A percentile compares a stretch with the other conserved stretches of the same genome.
These are phyloP conservation scores for Macropodus opercularis DNA, from an alignment of 2,797 vertebrate species.

Conservation along the genomic window DNA sequence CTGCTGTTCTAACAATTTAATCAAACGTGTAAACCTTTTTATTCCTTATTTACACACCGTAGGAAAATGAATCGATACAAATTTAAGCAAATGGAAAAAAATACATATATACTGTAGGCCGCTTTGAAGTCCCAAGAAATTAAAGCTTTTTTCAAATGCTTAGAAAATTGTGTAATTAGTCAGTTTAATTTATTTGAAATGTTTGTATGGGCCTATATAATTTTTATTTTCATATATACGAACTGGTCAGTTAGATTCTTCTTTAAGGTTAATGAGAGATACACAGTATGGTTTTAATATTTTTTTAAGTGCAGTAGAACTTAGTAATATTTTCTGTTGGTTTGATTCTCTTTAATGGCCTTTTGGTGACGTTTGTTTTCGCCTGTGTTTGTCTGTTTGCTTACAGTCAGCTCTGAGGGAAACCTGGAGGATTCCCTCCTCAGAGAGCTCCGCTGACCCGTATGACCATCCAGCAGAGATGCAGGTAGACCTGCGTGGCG, in stretches of 20 bases:
- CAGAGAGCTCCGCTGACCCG: constrained; percentile 51
- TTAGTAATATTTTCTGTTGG: background rate
- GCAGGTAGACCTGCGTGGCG: constrained; percentile 32
- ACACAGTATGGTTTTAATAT: too few species aligned
- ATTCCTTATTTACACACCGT: background rate
- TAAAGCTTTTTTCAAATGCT: too few species aligned
- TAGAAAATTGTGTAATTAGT: background rate
- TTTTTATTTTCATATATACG: too few species aligned
- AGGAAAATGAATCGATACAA: background rate
- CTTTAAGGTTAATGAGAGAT: background rate
- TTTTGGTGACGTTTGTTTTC: background rate
- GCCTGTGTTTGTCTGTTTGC: constrained; percentile 19
- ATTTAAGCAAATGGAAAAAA: background rate
- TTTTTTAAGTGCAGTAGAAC: background rate
- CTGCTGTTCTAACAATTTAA: background rate
- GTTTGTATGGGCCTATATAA: too few species aligned
- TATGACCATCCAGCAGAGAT: constrained; percentile 56
- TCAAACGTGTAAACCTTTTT: too few species aligned
- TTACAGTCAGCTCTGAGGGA: constrained; percentile 35
- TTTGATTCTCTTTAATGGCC: background rate
- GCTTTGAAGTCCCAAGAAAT: background rate
- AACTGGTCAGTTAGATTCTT: background rate
- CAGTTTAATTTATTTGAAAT: background rate
- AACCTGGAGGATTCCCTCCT: constrained; percentile 45
- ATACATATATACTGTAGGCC: too few species aligned